Percentiles rank a stretch among this genome's conserved stretches.
Conservation (phyloP, 2,888 invertebrate species). For the Dicranocentrus wangi region DNA sequence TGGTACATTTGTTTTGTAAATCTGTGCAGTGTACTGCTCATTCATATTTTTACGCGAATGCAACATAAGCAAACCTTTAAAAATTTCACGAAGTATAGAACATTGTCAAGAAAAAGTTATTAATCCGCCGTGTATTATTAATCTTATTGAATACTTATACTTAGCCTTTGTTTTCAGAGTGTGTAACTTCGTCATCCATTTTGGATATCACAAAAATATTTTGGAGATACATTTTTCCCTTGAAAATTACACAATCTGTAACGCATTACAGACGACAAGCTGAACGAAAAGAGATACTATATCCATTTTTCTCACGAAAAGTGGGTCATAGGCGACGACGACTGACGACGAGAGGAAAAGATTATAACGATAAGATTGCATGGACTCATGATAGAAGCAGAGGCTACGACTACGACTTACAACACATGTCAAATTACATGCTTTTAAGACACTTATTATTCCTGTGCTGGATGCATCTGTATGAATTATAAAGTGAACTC, state of each 20-base stretch:
- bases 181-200: neutral
- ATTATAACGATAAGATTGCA: neutral
- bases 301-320: slow-evolving; percentile 20
- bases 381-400: neutral
- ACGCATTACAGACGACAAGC: too few species aligned
- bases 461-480: too few species aligned
- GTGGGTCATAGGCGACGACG: slow-evolving; percentile 38
- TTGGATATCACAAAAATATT: neutral
- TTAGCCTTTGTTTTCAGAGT: neutral
- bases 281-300: too few species aligned
- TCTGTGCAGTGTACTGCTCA: too few species aligned
- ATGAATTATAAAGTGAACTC: too few species aligned
- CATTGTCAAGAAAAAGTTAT: too few species aligned
- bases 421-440: neutral
- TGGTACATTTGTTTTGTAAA: too few species aligned
- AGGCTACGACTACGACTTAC: neutral
- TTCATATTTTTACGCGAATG: neutral
- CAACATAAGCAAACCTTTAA: neutral
- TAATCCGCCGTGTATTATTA: neutral
- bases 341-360: too few species aligned
- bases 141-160: neutral
- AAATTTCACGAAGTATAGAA: neutral
- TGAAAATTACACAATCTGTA: neutral
- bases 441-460: neutral
- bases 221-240: neutral